Percentiles rank a stretch among this genome's conserved stretches.
These are phyloP conservation scores for Salvelinus namaycush DNA, from an alignment of 2,113 vertebrate species.

Conservation along the genomic window DNA sequence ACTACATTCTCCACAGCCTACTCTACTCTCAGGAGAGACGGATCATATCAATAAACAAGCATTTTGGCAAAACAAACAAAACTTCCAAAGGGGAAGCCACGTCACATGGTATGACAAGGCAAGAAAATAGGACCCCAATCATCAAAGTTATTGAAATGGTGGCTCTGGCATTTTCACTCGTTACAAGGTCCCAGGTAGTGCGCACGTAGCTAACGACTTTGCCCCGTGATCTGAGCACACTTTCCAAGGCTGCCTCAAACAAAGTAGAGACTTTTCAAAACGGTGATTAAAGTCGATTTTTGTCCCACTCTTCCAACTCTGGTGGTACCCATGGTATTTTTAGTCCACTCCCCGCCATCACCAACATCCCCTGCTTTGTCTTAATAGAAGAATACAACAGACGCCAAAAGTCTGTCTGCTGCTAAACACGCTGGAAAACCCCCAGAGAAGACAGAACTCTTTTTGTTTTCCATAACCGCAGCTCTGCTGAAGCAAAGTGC, in stretches of 20 bases:
- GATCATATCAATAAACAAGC: not conserved
- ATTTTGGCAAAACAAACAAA: not conserved
- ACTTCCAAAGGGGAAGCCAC: not conserved
- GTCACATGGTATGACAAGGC: not conserved
- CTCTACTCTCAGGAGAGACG: not conserved
- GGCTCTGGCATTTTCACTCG: not conserved
- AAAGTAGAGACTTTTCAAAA: not conserved
- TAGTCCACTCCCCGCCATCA: constrained; percentile 30
- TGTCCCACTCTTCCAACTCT: constrained; percentile 10
- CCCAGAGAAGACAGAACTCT: constrained; percentile 44
- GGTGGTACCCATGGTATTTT: constrained; percentile 39
- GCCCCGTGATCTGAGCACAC: no score
- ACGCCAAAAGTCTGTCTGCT: not conserved
- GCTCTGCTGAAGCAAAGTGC: not conserved
- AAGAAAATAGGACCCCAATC: not conserved
- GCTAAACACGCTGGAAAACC: constrained; percentile 41
- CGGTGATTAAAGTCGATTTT: constrained; percentile 4
- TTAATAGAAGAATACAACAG: constrained; percentile 31
- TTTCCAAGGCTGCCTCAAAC: no score
- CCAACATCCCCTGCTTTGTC: constrained; percentile 17
- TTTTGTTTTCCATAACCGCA: constrained; percentile 43
- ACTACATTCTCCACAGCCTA: not conserved
- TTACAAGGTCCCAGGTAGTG: not conserved
- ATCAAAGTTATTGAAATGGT: not conserved
- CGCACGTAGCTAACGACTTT: no score